A percentile compares a stretch with the other conserved stretches of the same genome.
Evolutionary conservation across 2,888 invertebrate species (phyloP).

Genomic region (Dione vanillae): DNA sequence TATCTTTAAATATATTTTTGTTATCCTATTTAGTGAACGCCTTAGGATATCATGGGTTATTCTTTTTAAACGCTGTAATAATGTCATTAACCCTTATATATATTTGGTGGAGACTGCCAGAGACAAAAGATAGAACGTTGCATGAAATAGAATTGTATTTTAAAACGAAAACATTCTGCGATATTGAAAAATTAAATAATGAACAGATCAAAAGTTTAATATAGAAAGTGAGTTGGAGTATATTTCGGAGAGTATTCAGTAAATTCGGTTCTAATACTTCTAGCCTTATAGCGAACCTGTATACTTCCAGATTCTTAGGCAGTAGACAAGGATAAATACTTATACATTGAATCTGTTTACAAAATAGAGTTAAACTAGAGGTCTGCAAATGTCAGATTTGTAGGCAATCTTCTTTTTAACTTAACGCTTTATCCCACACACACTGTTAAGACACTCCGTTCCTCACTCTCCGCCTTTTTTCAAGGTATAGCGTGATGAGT

Average conservation of each 20-base stretch:
- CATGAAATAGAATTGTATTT: constrained; percentile 53
- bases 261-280: too few species aligned
- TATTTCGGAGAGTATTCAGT: neutral
- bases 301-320: too few species aligned
- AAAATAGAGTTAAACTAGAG: too few species aligned
- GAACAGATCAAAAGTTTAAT: constrained; percentile 31
- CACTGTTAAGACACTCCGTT: too few species aligned
- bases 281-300: too few species aligned
- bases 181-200: constrained; percentile 21
- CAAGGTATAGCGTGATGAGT: too few species aligned
- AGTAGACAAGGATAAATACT: too few species aligned
- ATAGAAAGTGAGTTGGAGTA: neutral
- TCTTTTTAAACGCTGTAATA: constrained; percentile 28
- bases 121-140: constrained; percentile 35
- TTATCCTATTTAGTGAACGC: constrained; percentile 12
- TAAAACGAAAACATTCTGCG: constrained; percentile 43
- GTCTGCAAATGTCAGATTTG: too few species aligned
- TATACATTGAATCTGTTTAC: too few species aligned
- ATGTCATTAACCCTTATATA: constrained; percentile 19
- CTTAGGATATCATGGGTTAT: constrained; percentile 32
- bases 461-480: too few species aligned
- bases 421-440: neutral
- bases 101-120: constrained; percentile 30
- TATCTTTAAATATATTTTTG: constrained; percentile 9
- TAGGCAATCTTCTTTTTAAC: neutral